phyloP scores from a whole-genome alignment of 2,888 invertebrate species.

The Stenotaenia linearis region DNA sequence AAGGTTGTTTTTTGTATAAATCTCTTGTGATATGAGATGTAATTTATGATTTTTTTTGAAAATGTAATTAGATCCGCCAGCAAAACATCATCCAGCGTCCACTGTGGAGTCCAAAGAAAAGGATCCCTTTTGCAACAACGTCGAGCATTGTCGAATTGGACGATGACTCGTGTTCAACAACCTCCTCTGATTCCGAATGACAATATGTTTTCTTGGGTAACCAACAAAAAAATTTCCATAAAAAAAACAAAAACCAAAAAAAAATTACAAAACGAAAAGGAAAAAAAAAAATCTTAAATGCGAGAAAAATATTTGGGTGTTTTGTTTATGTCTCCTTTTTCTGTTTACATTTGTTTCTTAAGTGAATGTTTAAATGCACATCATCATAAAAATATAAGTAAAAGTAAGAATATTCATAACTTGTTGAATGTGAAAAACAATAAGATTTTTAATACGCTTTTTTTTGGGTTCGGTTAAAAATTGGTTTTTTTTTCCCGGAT shows the following conservation, averaged over 20 bases:
- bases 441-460: neutral
- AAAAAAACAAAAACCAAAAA: neutral
- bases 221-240: neutral
- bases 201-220: neutral
- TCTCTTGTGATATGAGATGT: neutral
- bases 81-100: conserved; percentile 34
- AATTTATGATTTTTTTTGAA: neutral
- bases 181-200: conserved; percentile 36
- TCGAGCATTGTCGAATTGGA: conserved; percentile 27
- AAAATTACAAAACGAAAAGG: neutral
- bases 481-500: neutral
- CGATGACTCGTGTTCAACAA: conserved; percentile 33
- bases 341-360: neutral
- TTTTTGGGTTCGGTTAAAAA: neutral
- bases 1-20: conserved; percentile 28
- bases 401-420: neutral
- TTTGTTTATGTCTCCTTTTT: neutral
- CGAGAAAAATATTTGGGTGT: neutral
- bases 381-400: conserved; percentile 1
- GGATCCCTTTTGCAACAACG: conserved; percentile 1
- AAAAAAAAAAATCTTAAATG: neutral
- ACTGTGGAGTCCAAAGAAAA: conserved; percentile 37
- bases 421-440: neutral
- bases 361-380: conserved; percentile 8
- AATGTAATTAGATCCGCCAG: conserved; percentile 22